Conservation (phyloP, 2,113 vertebrate genomes). For the Eclectus roratus region DNA sequence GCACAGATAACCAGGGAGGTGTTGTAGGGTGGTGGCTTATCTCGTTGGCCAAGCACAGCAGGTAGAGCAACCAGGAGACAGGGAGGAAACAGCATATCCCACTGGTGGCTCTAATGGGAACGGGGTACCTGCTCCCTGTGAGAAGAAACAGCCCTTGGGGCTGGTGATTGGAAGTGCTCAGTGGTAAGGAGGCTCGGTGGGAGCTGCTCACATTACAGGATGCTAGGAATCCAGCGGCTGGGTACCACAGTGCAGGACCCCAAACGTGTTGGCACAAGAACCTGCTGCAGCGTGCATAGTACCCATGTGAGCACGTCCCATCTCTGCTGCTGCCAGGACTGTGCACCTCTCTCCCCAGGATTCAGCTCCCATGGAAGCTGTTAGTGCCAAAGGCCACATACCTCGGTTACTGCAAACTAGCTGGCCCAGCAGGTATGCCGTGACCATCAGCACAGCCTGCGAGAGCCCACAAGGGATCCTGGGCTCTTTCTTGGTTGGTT, state of each 20-base stretch:
- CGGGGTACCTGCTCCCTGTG: background rate
- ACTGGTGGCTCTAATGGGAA: background rate
- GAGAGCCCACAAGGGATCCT: background rate
- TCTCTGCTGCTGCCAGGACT: background rate
- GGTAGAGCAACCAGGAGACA: background rate
- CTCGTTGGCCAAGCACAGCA: background rate
- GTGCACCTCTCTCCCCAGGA: background rate
- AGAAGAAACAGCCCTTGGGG: background rate
- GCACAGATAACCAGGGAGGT: background rate
- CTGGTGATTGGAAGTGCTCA: fast-evolving
- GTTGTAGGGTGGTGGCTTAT: too few relatives aligned
- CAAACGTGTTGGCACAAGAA: background rate
- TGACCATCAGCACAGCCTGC: background rate
- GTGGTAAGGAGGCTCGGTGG: background rate
- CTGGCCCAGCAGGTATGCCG: fast-evolving
- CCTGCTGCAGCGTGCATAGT: background rate
- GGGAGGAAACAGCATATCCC: background rate
- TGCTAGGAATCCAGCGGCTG: background rate
- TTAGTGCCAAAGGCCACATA: background rate
- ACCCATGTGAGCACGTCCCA: background rate
- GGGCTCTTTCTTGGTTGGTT: background rate
- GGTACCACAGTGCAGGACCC: background rate
- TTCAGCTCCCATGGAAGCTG: background rate
- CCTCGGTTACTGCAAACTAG: background rate
- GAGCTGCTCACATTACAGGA: background rate